Percentiles rank a stretch among this genome's conserved stretches.
Conservation (phyloP, 2,888 invertebrate species). For the Netelia virgata region DNA sequence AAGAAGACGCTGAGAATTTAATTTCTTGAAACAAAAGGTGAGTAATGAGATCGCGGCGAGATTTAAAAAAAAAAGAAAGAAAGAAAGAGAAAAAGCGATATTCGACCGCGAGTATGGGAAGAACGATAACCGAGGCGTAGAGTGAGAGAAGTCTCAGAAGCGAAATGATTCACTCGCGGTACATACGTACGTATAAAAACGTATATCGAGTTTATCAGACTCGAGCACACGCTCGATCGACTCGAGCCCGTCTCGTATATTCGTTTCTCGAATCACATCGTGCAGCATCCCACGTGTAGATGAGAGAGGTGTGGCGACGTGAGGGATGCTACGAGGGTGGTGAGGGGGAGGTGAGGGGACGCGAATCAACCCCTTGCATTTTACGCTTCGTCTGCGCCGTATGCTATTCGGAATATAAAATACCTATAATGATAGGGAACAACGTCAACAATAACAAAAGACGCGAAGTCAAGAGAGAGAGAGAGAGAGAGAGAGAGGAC, state of each 20-base stretch:
- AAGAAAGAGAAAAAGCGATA: not conserved
- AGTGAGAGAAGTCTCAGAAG: constrained; percentile 35
- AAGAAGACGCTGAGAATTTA: too few relatives aligned
- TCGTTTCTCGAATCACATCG: constrained; percentile 28
- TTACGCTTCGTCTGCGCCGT: constrained; percentile 72
- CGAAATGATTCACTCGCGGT: constrained; percentile 30
- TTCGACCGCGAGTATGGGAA: constrained; percentile 25
- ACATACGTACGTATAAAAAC: constrained; percentile 4
- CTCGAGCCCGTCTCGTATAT: constrained; percentile 17
- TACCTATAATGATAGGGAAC: constrained; percentile 62
- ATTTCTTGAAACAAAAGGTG: not conserved
- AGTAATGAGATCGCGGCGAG: not conserved
- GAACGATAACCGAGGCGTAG: not conserved
- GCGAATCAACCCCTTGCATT: constrained; percentile 73
- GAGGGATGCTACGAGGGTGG: not conserved
- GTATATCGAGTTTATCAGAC: constrained; percentile 61
- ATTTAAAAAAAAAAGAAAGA: not conserved
- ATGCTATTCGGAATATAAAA: constrained; percentile 65
- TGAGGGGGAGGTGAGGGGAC: not conserved
- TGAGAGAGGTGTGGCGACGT: not conserved
- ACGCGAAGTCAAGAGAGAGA: constrained; percentile 19
- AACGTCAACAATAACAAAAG: constrained; percentile 29
- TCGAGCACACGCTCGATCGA: constrained; percentile 60
- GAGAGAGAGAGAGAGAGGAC: constrained; percentile 32
- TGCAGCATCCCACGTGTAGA: constrained; percentile 11